Evolutionary conservation across 1,140 invertebrate genomes (phyloP), one percentile per base, ranked within the genome.

Genomic region (Temnothorax nylanderi): DNA sequence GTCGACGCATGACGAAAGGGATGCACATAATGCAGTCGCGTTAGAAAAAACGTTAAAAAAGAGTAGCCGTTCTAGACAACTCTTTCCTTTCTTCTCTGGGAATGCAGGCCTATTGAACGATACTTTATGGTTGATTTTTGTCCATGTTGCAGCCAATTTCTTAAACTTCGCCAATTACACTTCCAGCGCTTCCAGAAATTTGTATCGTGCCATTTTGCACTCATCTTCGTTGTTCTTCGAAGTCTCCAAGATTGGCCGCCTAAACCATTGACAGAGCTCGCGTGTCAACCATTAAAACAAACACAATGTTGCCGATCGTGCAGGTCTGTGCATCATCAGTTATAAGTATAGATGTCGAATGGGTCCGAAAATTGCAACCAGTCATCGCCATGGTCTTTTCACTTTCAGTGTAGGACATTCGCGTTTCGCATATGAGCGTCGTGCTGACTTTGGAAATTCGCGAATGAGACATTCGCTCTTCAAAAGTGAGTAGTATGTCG

Each of bases 341-440:
- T 62, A 74, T 82, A 82, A 75, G 54, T 75, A 60, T 74, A 84
- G 69, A 84, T 26, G 49, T 60, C 41, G 51, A 54, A 34, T 44
- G 26, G 18, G 41, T 11, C 1, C 10, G 54, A 75, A 84, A 90
- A 90, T 90, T 90, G 88, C 77, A 89, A 85, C 78, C 77, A 44
- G 62, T 84, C 71, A 60, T 72, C 64, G 56, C 13, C 41, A 72
- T 78, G 58, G n/a, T 64, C 7, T 74, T 74, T 84, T 81, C 44
- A 77, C 56, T 76, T 77, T 85, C 62, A 86, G 86, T 62, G 16
- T 41, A 3, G 37, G 21, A 69, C 74, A 89, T 86, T 90, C 64
- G 18, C 32, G 13, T 77, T 34, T 64, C 77, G 64, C 85, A 67
- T 64, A 62, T 76, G 87, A 56, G 21, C 60, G 32, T n/a, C 7